Conservation (phyloP, 2,113 vertebrate species). For the Gallinago paraguaiae region DNA sequence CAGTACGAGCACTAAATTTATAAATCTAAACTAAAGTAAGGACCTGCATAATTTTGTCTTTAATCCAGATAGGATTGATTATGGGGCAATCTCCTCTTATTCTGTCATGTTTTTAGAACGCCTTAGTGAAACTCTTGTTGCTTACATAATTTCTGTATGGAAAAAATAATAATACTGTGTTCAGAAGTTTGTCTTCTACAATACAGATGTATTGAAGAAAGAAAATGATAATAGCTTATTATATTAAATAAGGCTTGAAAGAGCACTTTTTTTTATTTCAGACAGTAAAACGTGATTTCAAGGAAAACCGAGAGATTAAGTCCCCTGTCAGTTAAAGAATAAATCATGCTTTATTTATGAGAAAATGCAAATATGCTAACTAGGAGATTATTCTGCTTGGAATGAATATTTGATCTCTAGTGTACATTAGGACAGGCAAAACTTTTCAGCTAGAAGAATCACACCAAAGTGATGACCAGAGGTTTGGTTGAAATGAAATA, state of each 20-base stretch:
- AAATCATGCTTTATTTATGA: constrained; percentile 45
- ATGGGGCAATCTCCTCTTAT: background rate
- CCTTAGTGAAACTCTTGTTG: background rate
- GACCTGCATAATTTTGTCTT: background rate
- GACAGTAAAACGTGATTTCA: background rate
- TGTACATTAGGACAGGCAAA: background rate
- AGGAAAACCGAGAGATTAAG: background rate
- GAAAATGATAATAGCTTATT: background rate
- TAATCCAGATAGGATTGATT: background rate
- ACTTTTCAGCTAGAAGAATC: background rate
- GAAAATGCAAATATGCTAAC: constrained; percentile 30
- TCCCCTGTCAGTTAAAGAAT: constrained; percentile 5
- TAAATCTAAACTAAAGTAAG: background rate
- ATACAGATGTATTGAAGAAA: background rate
- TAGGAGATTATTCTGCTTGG: background rate
- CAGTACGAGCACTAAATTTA: background rate
- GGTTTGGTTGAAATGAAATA: background rate
- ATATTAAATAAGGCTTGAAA: background rate
- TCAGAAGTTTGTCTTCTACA: background rate
- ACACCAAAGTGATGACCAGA: background rate
- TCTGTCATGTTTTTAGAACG: background rate
- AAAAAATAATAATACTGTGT: background rate
- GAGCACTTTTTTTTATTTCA: background rate
- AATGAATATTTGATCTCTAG: constrained; percentile 35
- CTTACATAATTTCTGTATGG: background rate